Conservation (phyloP, 2,113 vertebrate species). For the Rhinoderma darwinii region DNA sequence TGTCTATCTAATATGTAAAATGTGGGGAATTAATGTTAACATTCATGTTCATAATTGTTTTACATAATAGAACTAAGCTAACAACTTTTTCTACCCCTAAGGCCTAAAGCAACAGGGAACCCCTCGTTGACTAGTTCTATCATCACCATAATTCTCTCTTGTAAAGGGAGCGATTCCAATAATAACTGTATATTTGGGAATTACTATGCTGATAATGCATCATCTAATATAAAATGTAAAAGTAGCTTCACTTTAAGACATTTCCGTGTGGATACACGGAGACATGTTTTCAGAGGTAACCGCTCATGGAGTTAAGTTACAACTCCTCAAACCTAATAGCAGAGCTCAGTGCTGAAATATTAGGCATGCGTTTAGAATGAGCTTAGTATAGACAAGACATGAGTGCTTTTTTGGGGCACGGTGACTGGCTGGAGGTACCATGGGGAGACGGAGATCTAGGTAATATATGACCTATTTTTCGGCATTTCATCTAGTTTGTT, state of each 20-base stretch:
- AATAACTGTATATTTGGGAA: neutral
- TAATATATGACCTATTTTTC: slow-evolving; percentile 69
- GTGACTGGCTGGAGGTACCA: slow-evolving; percentile 83
- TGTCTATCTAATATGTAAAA: too few species aligned
- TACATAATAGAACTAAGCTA: too few species aligned
- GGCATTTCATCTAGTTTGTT: slow-evolving; percentile 61
- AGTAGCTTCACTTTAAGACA: neutral
- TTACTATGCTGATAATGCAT: too few species aligned
- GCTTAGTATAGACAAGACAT: slow-evolving; percentile 71
- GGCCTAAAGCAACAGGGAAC: neutral
- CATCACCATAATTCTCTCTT: neutral
- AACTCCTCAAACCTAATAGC: slow-evolving; percentile 64
- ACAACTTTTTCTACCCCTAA: too few species aligned
- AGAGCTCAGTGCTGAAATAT: slow-evolving; percentile 45
- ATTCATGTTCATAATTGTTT: too few species aligned
- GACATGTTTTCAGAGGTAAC: neutral
- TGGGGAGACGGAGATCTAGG: slow-evolving; percentile 95
- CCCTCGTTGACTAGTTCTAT: neutral
- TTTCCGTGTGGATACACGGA: neutral
- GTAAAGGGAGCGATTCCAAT: neutral
- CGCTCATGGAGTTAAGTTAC: slow-evolving; percentile 64
- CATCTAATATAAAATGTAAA: neutral
- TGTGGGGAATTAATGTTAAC: too few species aligned
- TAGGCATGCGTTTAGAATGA: neutral
- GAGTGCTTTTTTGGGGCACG: slow-evolving; percentile 78